Evolutionary conservation across 2,113 vertebrate genomes (phyloP), one percentile per base, ranked within the genome.

Genomic region (Poicephalus meyeri): DNA sequence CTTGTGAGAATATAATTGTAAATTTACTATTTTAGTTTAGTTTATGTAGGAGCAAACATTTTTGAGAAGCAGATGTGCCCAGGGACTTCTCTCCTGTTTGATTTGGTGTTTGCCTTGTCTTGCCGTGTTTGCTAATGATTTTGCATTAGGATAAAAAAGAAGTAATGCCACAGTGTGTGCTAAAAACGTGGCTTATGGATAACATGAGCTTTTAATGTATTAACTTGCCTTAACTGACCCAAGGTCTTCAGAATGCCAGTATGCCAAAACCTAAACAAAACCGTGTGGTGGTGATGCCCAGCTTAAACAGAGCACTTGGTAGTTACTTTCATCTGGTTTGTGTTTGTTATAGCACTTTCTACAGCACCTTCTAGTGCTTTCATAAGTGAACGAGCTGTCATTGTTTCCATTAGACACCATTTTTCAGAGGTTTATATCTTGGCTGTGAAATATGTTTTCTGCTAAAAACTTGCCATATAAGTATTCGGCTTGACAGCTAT

Each of bases 351-450:
- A 71, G 56, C 39, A 74, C 74, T 47, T 96, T 83, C 49, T 89
- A 28, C 49, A 86, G 78, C 81, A 74, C 85, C 88, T 94, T 88
- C 8, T 21, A 13, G 13, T 37, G 63, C 80, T 80, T 68, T 82
- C 50, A 7, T 49, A 29, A 50, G 63, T 58, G 63, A 94, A 87
- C 42, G 61, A 91, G 69, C 83, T 93, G 92, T 93, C 94, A 63
- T 23, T 58, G 42, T 85, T 95, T 92, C 88, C 88, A 47, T 91
- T 61, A 89, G 80, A 70, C 91, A 69, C 37, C 70, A 66, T 93
- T 94, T 89, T 87, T 93, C 78, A 91, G 41, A 80, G 78, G 47
- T 92, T 95, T 92, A 66, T 92, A 29, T 70, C 86, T 94, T 47
- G 5, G 35, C 92, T 91, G 28, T 73, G 60, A 85, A 94, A 89